A percentile compares a stretch with the other conserved stretches of the same genome.
phyloP scores from a whole-genome alignment of 2,888 invertebrate genomes.

The Tuta absoluta region DNA sequence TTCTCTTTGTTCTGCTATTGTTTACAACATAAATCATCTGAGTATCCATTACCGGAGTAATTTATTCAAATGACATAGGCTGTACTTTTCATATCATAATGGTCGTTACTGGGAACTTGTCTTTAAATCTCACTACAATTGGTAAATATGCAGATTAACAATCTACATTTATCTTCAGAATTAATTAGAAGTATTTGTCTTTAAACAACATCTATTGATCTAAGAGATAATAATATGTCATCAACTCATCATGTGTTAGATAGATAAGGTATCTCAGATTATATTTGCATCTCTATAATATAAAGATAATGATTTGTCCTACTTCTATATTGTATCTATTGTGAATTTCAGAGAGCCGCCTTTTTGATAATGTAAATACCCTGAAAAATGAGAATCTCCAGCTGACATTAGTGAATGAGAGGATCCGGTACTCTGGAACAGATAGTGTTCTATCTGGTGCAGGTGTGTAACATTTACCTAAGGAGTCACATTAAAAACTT shows the following conservation, averaged over 20 bases:
- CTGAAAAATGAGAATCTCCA: conserved; percentile 92
- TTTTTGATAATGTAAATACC: conserved; percentile 91
- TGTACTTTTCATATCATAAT: conserved; percentile 9
- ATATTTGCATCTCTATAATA: conserved; percentile 7
- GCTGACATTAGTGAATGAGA: conserved; percentile 92
- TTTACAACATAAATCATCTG: conserved; percentile 39
- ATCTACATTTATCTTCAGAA: not conserved
- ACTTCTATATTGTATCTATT: not conserved
- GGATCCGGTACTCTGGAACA: conserved; percentile 83
- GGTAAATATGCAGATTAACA: not conserved
- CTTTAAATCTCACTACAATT: not conserved
- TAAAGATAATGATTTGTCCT: conserved; percentile 23
- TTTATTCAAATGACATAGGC: not conserved
- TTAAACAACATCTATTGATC: not conserved
- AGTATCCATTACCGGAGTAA: not conserved
- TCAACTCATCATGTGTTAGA: conserved; percentile 13
- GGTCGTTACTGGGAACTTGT: not conserved
- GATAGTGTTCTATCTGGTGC: conserved; percentile 59
- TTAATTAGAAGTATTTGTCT: not conserved
- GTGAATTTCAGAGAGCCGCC: conserved; percentile 87
- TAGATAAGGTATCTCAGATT: conserved; percentile 3
- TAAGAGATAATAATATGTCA: conserved; percentile 2
- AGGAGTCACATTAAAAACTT: not conserved
- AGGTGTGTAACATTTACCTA: conserved; percentile 20
- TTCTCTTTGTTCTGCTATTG: conserved; percentile 40